Conservation (phyloP, 1,140 invertebrate species). For the Zelostemma sp. region DNA sequence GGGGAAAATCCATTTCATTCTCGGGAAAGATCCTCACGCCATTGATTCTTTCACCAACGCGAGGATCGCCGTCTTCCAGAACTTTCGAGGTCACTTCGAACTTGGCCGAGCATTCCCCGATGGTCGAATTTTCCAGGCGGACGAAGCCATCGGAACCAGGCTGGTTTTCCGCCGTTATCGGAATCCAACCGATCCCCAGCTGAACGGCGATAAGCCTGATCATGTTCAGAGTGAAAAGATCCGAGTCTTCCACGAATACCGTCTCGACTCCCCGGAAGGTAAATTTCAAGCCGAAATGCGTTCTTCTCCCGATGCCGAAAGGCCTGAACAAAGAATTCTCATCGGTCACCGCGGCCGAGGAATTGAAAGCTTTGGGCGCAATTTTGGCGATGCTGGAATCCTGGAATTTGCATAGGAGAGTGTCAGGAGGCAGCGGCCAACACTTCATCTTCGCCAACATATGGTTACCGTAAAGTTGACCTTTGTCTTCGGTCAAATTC, state of each 20-base stretch:
- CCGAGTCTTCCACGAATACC: slow-evolving; percentile 38
- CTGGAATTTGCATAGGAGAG: slow-evolving; percentile 44
- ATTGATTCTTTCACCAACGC: slow-evolving; percentile 21
- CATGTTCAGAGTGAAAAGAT: slow-evolving; percentile 46
- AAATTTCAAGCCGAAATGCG: slow-evolving; percentile 48
- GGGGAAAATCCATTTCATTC: slow-evolving; percentile 32
- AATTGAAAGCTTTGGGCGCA: slow-evolving; percentile 19
- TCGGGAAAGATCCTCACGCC: slow-evolving; percentile 35
- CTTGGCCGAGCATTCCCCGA: slow-evolving; percentile 57
- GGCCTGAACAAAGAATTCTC: slow-evolving; percentile 16
- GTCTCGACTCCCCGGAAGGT: slow-evolving; percentile 39
- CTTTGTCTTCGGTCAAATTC: slow-evolving; percentile 32
- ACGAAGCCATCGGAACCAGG: slow-evolving; percentile 30
- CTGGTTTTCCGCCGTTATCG: slow-evolving; percentile 9
- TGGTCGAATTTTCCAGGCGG: slow-evolving; percentile 57
- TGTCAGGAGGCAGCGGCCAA: slow-evolving; percentile 39
- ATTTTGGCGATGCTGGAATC: slow-evolving; percentile 42
- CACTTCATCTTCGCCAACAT: slow-evolving; percentile 48
- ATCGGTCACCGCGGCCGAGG: not conserved
- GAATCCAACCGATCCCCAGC: slow-evolving; percentile 48
- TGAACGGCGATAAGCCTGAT: slow-evolving; percentile 54
- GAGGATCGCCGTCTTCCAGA: slow-evolving; percentile 23
- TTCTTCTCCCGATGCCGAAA: slow-evolving; percentile 30
- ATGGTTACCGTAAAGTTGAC: slow-evolving; percentile 34
- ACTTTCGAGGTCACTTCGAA: slow-evolving; percentile 53